phyloP scores from a whole-genome alignment of 2,888 invertebrate genomes.

The Brachyptera putata region DNA sequence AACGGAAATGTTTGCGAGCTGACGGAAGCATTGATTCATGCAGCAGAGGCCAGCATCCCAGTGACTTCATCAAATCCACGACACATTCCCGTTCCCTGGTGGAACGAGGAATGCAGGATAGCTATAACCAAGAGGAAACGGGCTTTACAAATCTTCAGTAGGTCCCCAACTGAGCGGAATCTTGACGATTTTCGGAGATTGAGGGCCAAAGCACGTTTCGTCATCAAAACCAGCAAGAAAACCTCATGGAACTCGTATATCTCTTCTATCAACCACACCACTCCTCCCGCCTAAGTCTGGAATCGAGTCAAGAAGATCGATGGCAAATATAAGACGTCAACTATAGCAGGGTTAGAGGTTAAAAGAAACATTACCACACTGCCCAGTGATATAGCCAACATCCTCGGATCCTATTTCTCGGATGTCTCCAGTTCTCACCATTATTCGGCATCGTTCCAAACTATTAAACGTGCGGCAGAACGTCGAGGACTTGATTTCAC shows the following conservation, averaged over 20 bases:
- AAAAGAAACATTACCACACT: neutral
- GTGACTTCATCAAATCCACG: conserved; percentile 3
- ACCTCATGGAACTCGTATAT: conserved; percentile 8
- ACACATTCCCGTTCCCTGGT: conserved; percentile 3
- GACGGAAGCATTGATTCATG: neutral
- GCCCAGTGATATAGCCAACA: neutral
- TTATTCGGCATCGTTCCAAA: conserved; percentile 2
- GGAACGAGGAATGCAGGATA: conserved; percentile 6
- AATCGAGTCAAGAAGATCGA: conserved; percentile 9
- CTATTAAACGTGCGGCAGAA: conserved; percentile 2
- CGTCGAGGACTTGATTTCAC: neutral
- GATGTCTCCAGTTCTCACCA: conserved; percentile 10
- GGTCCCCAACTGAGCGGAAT: neutral
- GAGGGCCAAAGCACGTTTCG: neutral
- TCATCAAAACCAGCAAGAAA: neutral
- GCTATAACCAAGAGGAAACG: neutral
- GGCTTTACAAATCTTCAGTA: neutral
- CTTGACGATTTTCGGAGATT: neutral
- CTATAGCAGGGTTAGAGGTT: neutral
- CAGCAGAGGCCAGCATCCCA: neutral
- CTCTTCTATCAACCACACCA: neutral
- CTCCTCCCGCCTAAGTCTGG: conserved; percentile 1
- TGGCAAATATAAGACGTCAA: neutral
- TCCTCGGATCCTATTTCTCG: neutral
- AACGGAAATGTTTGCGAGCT: neutral